A percentile compares a stretch with the other conserved stretches of the same genome.
Conservation (phyloP, 2,113 vertebrate species). For the Dipodomys stephensi region DNA sequence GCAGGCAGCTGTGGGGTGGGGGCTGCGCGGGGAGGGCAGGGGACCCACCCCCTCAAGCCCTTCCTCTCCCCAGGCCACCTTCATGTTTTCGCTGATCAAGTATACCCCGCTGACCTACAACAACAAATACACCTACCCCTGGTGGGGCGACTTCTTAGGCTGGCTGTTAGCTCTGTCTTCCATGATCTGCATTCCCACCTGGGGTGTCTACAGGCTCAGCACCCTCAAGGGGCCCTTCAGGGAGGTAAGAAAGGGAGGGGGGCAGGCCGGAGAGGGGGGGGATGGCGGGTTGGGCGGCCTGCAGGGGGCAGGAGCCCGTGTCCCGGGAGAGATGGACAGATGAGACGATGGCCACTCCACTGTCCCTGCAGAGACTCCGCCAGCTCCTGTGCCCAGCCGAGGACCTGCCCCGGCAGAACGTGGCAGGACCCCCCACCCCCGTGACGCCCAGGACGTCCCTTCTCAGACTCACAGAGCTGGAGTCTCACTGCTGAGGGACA, state of each 20-base stretch:
- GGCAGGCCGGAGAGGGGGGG: too few relatives aligned
- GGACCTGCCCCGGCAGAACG: slow-evolving; percentile 80
- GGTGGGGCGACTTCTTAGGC: slow-evolving; percentile 96
- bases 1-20: not conserved
- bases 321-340: not conserved
- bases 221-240: slow-evolving; percentile 92
- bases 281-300: too few relatives aligned
- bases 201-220: slow-evolving; percentile 90
- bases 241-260: slow-evolving; percentile 88
- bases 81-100: slow-evolving; percentile 96
- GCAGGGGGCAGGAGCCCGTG: not conserved
- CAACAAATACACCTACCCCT: slow-evolving; percentile 95
- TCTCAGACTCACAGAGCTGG: slow-evolving; percentile 80
- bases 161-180: slow-evolving; percentile 96
- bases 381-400: slow-evolving; percentile 87
- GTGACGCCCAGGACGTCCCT: slow-evolving; percentile 67
- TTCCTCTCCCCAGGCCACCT: slow-evolving; percentile 90
- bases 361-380: slow-evolving; percentile 85
- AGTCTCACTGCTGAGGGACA: slow-evolving; percentile 84
- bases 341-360: not conserved
- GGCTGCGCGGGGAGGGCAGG: too few relatives aligned
- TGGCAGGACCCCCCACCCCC: slow-evolving; percentile 15
- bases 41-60: not conserved
- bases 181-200: slow-evolving; percentile 95
- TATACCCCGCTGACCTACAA: slow-evolving; percentile 97